A percentile compares a stretch with the other conserved stretches of the same genome.
These are phyloP conservation scores for Rhogogaster chlorosoma DNA, from an alignment of 2,888 invertebrate genomes.

Conservation along the genomic window DNA sequence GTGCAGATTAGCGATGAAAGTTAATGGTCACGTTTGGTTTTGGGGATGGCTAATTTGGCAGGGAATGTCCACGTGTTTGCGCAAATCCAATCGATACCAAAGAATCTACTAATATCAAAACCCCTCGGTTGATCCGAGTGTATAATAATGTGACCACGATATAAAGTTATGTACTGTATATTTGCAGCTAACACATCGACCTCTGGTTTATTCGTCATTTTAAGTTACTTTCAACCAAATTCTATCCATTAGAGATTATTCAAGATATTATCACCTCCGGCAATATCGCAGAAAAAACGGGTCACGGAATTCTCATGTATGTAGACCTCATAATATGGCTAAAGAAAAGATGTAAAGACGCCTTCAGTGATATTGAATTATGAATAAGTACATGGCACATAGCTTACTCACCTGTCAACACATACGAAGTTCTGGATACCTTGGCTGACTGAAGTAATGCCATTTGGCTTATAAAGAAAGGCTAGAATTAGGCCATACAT, in stretches of 20 bases:
- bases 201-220: background rate
- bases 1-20: background rate
- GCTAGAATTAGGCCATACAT: background rate
- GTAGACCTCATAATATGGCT: too few species aligned
- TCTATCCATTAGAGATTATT: background rate
- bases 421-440: too few species aligned
- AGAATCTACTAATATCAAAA: background rate
- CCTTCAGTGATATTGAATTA: too few species aligned
- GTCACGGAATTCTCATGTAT: background rate
- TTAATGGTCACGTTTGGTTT: background rate
- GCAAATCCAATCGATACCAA: background rate
- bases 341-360: too few species aligned
- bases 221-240: background rate
- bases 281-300: background rate
- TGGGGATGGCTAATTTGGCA: background rate
- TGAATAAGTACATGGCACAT: too few species aligned
- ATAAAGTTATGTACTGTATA: background rate
- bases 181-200: background rate
- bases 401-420: too few species aligned
- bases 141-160: background rate
- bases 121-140: background rate
- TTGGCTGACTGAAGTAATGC: too few species aligned
- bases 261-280: background rate
- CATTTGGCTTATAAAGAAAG: background rate
- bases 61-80: background rate